Base-by-base conservation (phyloP, 35 echinoderm and acorn worm genomes). In the Nesometra sesokonis region DNA sequence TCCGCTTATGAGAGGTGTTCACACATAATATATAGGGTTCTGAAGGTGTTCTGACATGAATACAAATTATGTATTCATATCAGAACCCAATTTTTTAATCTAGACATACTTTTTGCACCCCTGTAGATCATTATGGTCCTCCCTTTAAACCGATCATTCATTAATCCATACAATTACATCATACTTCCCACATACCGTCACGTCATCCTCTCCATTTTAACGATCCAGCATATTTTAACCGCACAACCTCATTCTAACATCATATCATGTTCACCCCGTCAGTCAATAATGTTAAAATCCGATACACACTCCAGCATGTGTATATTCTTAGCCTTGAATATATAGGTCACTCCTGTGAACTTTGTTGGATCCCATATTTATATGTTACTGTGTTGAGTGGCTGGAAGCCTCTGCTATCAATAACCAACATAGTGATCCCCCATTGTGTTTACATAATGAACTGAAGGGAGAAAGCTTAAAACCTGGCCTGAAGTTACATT, bases 401-500 rank as follows among this genome's bases (percentile, higher is more conserved):
- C 4, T 43, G 5, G 4, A 43, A 19, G 21, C 52, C 23, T 19
- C 8, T 2, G 21, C 23, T 67, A 67, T 67, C 52, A 67, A 67
- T 67, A 67, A 67, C 23, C 1, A 3, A 19, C 52, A 67, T 67
- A 67, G 52, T 3, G 23, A 27, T 67, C 52, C 52, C 52, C 52
- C 52, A 67, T 67, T 67, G 52, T 67, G 52, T 67, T 67, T 67
- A 67, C 52, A 67, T 67, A 67, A 67, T 67, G 52, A 67, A 67
- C 7, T 27, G 52, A 27, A 67, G 7, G 23, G 23, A 19, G 52
- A 17, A 3, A 67, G 52, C 52, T 67, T 67, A 67, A 9, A 67
- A 27, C 52, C 4, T 67, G 0, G 52, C 52, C 52, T 27, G 9
- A 27, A 67, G 52, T 67, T 67, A 67, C 52, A 13, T 19, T 67